Evolutionary conservation across 1,140 invertebrate genomes (phyloP), one percentile per base, ranked within the genome.

Genomic region (Ostrea denselamellosa): DNA sequence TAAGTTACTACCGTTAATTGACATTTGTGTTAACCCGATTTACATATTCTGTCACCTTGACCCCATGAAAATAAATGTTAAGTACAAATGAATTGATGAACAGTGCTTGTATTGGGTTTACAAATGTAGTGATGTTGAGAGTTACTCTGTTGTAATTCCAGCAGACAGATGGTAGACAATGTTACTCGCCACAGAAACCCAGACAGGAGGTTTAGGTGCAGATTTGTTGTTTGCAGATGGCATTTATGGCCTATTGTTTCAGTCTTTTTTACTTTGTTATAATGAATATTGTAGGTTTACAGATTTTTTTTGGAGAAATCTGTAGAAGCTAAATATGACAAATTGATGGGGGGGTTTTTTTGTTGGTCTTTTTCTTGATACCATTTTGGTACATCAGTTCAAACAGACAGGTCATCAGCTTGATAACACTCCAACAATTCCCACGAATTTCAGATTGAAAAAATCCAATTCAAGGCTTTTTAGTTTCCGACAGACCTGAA

Each of bases 161-260:
- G 28, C 25, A 77, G 68, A 77, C 68, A 77, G 68, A 77, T 77
- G 68, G 28, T 28, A 77, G 68, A 77, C 68, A 17, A 44, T 77
- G 68, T 77, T 34, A 77, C 28, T 28, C 28, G 9, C 14, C 28
- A 77, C 25, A 77, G 12, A 14, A 34, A 25, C 68, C 28, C 68
- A 77, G 68, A 77, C 68, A 77, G 25, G 25, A 77, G 68, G 28
- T 77, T 77, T 77, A 28, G 68, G 68, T 77, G 68, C 68, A 77
- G 28, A 25, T 28, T 77, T 77, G 28, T 77, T 77, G 68, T 77
- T 77, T 77, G 28, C 68, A 77, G 68, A 77, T 77, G 68, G 68
- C 68, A 77, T 77, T 77, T 77, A 77, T 77, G 28, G 34, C 25
- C 68, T 12, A 77, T 77, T 77, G 68, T 77, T 28, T 25, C 34